phyloP scores from a whole-genome alignment of 2,888 invertebrate species.

The Corbicula japonica region DNA sequence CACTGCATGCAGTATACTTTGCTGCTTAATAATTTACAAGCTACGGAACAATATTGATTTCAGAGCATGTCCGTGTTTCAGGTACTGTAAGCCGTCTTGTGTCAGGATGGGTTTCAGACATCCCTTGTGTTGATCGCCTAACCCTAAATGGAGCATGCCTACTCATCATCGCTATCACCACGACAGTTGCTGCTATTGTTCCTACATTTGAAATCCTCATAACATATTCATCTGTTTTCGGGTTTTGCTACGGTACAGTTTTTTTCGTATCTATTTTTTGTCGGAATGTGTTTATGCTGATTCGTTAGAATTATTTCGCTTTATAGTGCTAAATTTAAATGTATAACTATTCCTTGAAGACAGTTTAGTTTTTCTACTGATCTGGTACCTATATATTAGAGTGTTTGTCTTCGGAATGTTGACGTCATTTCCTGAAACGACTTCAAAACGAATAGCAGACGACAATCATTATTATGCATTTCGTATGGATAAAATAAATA shows the following conservation, averaged over 20 bases:
- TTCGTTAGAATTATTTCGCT: background rate
- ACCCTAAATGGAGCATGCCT: conserved; percentile 18
- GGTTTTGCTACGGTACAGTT: conserved; percentile 30
- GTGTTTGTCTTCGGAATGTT: background rate
- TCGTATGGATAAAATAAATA: too few relatives aligned
- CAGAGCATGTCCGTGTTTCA: too few relatives aligned
- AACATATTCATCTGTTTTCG: conserved; percentile 21
- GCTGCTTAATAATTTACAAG: too few relatives aligned
- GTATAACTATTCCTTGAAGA: background rate
- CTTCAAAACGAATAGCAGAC: too few relatives aligned
- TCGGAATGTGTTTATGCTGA: background rate
- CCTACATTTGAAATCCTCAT: conserved; percentile 9
- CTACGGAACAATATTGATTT: too few relatives aligned
- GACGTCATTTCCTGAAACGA: background rate
- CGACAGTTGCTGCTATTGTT: conserved; percentile 17
- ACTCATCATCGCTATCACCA: conserved; percentile 14
- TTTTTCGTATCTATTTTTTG: background rate
- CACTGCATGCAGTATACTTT: too few relatives aligned
- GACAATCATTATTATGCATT: too few relatives aligned
- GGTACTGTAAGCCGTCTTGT: conserved; percentile 32
- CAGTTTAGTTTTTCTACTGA: background rate
- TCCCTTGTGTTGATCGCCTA: conserved; percentile 26
- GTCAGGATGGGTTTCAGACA: conserved; percentile 29
- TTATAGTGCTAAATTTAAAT: background rate
- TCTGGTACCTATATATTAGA: background rate